Conservation (phyloP, 2,797 vertebrate genomes). For the Ciconia nigra region DNA sequence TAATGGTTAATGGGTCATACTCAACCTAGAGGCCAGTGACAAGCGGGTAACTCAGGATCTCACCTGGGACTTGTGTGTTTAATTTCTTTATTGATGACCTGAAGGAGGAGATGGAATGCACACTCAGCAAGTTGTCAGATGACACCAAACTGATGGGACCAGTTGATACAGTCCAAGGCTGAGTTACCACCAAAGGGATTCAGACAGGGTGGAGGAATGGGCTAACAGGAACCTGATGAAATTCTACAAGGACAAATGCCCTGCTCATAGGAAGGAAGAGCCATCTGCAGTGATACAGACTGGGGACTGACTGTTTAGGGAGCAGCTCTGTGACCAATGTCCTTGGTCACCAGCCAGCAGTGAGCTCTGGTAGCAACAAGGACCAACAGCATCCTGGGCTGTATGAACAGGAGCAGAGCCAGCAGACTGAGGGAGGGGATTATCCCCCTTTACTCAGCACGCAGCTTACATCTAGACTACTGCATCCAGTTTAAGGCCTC, state of each 20-base stretch:
- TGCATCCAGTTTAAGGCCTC: rapidly evolving
- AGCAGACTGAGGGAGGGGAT: neutral
- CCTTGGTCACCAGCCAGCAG: neutral
- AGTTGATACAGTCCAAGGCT: neutral
- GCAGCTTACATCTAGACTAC: neutral
- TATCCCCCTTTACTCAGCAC: neutral
- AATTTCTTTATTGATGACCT: neutral
- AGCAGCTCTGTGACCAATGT: neutral
- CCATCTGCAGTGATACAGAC: neutral
- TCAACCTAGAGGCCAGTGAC: neutral
- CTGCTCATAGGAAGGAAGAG: neutral
- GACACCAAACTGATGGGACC: neutral
- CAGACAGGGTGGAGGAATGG: neutral
- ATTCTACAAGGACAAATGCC: neutral
- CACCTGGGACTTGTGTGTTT: neutral
- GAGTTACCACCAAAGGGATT: neutral
- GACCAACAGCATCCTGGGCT: neutral
- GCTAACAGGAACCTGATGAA: neutral
- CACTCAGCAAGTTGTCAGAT: neutral
- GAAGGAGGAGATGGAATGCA: neutral
- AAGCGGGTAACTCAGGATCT: neutral
- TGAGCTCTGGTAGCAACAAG: neutral
- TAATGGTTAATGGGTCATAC: neutral
- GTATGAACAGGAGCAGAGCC: neutral
- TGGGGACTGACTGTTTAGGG: neutral